These are phyloP conservation scores for Trochalopteron elliotii DNA, from an alignment of 2,113 vertebrate species.

Conservation along the genomic window DNA sequence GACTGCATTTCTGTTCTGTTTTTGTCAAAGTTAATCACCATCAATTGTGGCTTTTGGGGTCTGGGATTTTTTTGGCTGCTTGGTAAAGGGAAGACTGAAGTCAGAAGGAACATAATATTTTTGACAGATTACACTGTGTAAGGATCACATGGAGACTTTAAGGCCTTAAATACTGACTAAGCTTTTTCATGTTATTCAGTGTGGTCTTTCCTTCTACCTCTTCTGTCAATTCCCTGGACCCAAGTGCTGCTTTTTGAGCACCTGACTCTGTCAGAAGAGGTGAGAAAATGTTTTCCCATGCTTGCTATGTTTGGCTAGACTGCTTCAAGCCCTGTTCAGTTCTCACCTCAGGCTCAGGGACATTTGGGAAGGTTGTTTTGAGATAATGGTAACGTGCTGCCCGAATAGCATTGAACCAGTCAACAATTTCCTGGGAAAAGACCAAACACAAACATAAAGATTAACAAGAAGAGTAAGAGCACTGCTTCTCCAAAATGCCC, in stretches of 20 bases:
- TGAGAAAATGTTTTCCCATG: not conserved
- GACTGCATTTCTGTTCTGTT: not conserved
- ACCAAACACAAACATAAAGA: not conserved
- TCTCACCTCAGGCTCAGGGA: conserved; percentile 83
- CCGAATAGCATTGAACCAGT: conserved; percentile 91
- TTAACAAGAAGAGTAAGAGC: not conserved
- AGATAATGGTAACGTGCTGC: conserved; percentile 87
- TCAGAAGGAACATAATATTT: conserved; percentile 3
- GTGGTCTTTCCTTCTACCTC: not conserved
- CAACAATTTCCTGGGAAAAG: conserved; percentile 86
- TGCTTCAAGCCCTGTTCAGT: not conserved
- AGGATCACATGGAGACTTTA: not conserved
- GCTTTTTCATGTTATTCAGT: not conserved
- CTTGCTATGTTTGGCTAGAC: not conserved
- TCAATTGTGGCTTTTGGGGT: not conserved
- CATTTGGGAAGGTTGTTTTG: conserved; percentile 81
- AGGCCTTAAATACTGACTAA: not conserved
- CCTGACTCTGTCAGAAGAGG: not conserved
- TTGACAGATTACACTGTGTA: not conserved
- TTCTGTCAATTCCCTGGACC: not conserved
- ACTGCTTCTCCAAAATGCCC: not conserved
- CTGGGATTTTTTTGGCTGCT: not conserved
- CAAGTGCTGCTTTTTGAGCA: not conserved
- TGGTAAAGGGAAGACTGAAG: conserved; percentile 28
- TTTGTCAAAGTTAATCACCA: not conserved